phyloP scores from a whole-genome alignment of 2,113 vertebrate species.

The Sciurus niger region DNA sequence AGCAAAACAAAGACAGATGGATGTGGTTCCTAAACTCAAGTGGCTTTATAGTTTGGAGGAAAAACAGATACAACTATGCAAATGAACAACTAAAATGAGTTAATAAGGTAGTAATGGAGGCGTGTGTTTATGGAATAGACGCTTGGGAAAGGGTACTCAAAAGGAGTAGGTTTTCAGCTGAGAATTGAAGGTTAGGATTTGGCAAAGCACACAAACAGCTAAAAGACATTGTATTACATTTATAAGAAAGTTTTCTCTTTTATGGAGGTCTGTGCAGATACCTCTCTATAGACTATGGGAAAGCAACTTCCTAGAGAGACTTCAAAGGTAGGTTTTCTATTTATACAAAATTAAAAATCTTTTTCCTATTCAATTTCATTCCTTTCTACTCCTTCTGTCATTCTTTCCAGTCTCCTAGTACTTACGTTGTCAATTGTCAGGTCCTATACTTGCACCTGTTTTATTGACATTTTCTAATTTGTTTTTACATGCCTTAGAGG shows the following conservation, averaged over 20 bases:
- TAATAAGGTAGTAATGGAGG: not conserved
- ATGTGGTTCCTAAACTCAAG: not conserved
- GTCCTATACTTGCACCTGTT: not conserved
- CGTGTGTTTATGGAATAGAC: not conserved
- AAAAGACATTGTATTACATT: not conserved
- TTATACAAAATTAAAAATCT: not conserved
- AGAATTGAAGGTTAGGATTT: constrained; percentile 2
- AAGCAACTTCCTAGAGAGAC: not conserved
- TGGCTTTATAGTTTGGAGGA: not conserved
- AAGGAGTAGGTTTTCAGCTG: not conserved
- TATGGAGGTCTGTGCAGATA: not conserved
- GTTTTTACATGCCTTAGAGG: not conserved
- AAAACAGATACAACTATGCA: not conserved
- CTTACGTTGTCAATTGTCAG: not conserved
- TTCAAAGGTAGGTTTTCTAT: not conserved
- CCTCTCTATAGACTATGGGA: not conserved
- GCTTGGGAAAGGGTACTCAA: not conserved
- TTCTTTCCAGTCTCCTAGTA: not conserved
- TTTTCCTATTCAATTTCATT: not conserved
- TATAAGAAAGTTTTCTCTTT: not conserved
- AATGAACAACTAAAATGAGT: not conserved
- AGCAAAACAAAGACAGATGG: not conserved
- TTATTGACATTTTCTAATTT: constrained; percentile 34
- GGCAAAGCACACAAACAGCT: not conserved
- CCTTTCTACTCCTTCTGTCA: not conserved